Conservation (phyloP, 1,140 invertebrate species). For the Lutraria rhynchaena region DNA sequence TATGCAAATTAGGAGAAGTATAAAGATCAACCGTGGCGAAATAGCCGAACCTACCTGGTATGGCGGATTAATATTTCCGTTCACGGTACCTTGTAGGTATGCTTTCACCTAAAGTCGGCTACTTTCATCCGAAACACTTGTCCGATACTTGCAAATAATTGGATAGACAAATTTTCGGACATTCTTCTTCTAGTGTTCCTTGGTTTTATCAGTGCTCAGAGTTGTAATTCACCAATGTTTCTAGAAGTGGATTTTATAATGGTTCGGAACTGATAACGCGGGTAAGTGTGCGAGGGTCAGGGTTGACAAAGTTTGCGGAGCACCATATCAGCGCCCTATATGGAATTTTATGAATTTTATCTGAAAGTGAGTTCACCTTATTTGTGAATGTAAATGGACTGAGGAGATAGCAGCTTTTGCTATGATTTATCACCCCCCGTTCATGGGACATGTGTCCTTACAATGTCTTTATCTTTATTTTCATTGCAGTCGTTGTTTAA, state of each 20-base stretch:
- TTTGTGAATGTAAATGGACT: conserved; percentile 50
- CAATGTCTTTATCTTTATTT: conserved; percentile 45
- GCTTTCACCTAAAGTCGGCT: not conserved
- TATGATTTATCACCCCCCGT: conserved; percentile 52
- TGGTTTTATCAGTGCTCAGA: conserved; percentile 14
- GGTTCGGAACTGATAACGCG: conserved; percentile 50
- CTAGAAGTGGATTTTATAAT: conserved; percentile 57
- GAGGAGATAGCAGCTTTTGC: conserved; percentile 28
- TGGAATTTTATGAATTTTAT: conserved; percentile 62
- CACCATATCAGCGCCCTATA: conserved; percentile 48
- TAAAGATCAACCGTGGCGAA: conserved; percentile 29
- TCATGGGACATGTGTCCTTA: conserved; percentile 19
- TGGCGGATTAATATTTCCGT: not conserved
- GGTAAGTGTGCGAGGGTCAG: conserved; percentile 50
- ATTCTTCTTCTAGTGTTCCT: too few relatives aligned
- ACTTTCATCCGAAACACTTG: too few relatives aligned
- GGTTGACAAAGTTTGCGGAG: conserved; percentile 19
- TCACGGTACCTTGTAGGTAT: conserved; percentile 4
- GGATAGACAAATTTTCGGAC: too few relatives aligned
- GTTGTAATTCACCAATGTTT: conserved; percentile 31
- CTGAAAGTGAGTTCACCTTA: conserved; percentile 53
- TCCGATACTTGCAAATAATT: too few relatives aligned
- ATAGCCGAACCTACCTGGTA: conserved; percentile 12
- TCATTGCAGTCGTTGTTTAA: conserved; percentile 30
- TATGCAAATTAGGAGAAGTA: conserved; percentile 55